Evolutionary conservation across 2,797 vertebrate species (phyloP).

Genomic region (Vespertilio murinus): DNA sequence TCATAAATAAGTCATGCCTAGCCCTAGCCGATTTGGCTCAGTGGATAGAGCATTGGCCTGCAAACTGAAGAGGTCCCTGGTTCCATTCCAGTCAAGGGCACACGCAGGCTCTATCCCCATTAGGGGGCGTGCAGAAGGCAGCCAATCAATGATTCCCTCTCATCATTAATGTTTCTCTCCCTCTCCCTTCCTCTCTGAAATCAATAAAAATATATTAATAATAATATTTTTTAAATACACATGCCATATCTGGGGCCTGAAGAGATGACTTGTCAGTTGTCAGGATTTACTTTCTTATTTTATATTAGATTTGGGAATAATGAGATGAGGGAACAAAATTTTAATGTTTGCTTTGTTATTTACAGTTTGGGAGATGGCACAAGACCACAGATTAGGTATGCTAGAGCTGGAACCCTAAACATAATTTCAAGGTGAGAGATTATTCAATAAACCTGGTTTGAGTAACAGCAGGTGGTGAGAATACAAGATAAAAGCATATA

Average conservation of each 20-base stretch:
- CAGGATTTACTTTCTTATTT: constrained; percentile 37
- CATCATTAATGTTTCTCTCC: too few relatives aligned
- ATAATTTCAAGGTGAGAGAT: constrained; percentile 28
- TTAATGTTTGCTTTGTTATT: constrained; percentile 50
- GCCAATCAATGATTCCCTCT: too few relatives aligned
- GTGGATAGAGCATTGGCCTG: too few relatives aligned
- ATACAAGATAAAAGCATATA: background rate
- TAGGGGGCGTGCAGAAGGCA: too few relatives aligned
- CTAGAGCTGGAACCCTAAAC: background rate
- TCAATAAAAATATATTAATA: too few relatives aligned
- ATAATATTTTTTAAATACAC: too few relatives aligned
- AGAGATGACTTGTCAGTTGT: constrained; percentile 65
- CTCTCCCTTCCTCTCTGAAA: too few relatives aligned
- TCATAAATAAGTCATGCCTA: constrained; percentile 54
- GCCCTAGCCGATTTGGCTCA: constrained; percentile 28
- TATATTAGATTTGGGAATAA: constrained; percentile 23
- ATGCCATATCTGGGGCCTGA: constrained; percentile 49
- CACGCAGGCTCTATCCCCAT: too few relatives aligned
- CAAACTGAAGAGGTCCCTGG: too few relatives aligned
- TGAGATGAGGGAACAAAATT: background rate
- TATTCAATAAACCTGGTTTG: constrained; percentile 7
- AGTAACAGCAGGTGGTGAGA: background rate
- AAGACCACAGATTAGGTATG: background rate
- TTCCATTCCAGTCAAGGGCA: too few relatives aligned
- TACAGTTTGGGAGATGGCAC: constrained; percentile 4